phyloP scores from a whole-genome alignment of 2,888 invertebrate species.

The Frankliniella fusca region DNA sequence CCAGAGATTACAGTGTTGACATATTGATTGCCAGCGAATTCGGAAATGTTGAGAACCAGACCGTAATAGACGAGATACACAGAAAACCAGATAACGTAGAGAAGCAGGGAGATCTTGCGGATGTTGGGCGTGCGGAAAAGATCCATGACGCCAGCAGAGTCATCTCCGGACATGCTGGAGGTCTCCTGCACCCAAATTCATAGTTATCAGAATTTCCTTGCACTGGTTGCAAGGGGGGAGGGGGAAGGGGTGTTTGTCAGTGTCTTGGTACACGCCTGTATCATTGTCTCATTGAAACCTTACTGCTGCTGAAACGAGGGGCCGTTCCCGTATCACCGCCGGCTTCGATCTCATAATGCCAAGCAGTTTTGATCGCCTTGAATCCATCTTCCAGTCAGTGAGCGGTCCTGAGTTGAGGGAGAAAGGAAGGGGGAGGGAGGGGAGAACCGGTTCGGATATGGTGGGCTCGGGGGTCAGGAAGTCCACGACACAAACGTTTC shows the following conservation, averaged over 20 bases:
- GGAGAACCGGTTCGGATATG: slow-evolving; percentile 13
- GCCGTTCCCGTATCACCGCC: background rate
- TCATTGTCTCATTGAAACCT: no score
- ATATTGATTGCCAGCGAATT: slow-evolving; percentile 71
- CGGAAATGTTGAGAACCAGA: slow-evolving; percentile 66
- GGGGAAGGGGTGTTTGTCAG: no score
- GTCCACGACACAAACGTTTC: background rate
- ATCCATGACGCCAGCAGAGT: slow-evolving; percentile 54
- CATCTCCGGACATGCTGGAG: background rate
- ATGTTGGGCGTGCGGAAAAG: slow-evolving; percentile 62
- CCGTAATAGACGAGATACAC: slow-evolving; percentile 77
- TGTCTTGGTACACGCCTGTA: no score
- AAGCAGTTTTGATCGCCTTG: slow-evolving; percentile 6
- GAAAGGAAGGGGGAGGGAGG: background rate
- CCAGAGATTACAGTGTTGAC: slow-evolving; percentile 53
- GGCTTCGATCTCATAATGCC: background rate
- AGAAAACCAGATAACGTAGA: slow-evolving; percentile 71
- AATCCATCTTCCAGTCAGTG: background rate
- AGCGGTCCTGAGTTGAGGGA: background rate
- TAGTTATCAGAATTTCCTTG: no score
- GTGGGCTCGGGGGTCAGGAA: slow-evolving; percentile 3
- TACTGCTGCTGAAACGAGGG: background rate
- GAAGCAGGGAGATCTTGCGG: slow-evolving; percentile 63
- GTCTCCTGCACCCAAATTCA: background rate
- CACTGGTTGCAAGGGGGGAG: no score